Evolutionary conservation across 2,888 invertebrate genomes (phyloP), one percentile per base, ranked within the genome.

Genomic region (Chymomyza fuscimana): DNA sequence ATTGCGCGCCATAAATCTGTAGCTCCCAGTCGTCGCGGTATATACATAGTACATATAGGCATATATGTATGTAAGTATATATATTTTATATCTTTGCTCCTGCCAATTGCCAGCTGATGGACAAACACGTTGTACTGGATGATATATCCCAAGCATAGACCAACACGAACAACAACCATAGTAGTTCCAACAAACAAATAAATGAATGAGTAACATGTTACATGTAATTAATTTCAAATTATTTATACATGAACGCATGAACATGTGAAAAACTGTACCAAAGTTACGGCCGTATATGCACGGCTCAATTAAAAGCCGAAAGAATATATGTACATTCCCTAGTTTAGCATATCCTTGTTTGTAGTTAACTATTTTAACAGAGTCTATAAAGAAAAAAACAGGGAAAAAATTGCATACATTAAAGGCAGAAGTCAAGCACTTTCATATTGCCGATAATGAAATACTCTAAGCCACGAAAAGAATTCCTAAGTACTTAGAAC

Each of bases 201-300:
- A 29, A 78, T 74, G 72, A 70, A 70, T 73, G 70, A 73, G 72
- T 80, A 80, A 72, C 88, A 86, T 86, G 83, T 83, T 83, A 86
- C 86, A 87, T 83, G 86, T 83, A 87, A 83, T 83, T 83, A 83
- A 87, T 83, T 83, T 83, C 87, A 86, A 86, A 83, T 83, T 87
- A 83, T 83, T 87, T 83, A 83, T 83, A 87, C 83, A 83, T 83
- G 83, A 86, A 80, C 86, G 86, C 87, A 76, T 72, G 66, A 32
- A 56, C 50, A 59, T 62, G 65, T 66, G 63, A 19, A 52, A 66
- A 50, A 58, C 25, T 58, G 58, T 58, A 25, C 22, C 22, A 25
- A 15, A 58, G 22, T 19, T 58, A 15, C 58, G 22, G 58, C 7
- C 58, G 5, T 22, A 19, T 4, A 58, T 15, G 58, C 15, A 15